phyloP scores from a whole-genome alignment of 2,888 invertebrate genomes.

The Drosophila mimetica region DNA sequence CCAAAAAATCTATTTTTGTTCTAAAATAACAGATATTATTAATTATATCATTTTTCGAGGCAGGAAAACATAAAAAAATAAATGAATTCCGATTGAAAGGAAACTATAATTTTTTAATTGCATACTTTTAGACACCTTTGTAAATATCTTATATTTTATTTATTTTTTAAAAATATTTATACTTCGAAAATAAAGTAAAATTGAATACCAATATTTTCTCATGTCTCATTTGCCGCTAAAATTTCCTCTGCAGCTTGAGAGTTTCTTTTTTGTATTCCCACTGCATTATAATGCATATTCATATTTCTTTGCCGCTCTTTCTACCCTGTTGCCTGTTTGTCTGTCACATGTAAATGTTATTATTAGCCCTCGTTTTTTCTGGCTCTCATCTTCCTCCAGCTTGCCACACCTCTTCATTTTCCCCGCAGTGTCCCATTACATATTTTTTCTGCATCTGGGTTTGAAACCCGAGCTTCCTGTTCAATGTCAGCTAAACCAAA shows the following conservation, averaged over 20 bases:
- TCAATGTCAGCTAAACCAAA: conserved; percentile 62
- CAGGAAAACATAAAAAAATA: no score
- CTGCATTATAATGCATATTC: conserved; percentile 62
- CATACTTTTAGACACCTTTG: no score
- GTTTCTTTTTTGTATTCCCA: conserved; percentile 1
- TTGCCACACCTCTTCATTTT: conserved; percentile 15
- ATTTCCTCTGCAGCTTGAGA: conserved; percentile 1
- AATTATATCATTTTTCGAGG: no score
- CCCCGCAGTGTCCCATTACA: conserved; percentile 61
- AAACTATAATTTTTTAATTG: no score
- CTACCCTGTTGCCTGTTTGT: conserved; percentile 29
- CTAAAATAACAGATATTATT: no score
- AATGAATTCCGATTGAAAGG: no score
- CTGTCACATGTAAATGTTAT: conserved; percentile 73
- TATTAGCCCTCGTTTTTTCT: conserved; percentile 57
- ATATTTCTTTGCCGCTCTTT: conserved; percentile 67
- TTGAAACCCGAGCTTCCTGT: conserved; percentile 78
- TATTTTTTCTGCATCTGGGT: conserved; percentile 57
- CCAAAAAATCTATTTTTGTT: no score
- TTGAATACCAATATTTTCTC: neutral
- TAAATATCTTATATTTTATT: no score
- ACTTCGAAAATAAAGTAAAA: neutral
- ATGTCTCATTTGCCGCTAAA: conserved; percentile 9
- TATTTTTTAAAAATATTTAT: neutral
- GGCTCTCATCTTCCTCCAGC: neutral